Conservation (phyloP, 2,797 vertebrate species). For the Nasua narica region DNA sequence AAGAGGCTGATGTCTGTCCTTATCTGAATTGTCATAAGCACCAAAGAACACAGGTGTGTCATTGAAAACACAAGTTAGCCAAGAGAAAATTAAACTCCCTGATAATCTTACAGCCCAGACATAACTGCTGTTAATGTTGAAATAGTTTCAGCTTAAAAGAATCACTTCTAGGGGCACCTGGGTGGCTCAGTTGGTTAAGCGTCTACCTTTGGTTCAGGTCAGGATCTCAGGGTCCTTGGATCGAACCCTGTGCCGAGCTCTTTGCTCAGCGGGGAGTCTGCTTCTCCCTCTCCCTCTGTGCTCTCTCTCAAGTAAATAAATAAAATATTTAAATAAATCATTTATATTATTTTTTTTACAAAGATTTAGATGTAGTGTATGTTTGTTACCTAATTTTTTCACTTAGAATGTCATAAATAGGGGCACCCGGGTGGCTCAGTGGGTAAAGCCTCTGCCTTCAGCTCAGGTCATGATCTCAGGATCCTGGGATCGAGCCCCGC, state of each 20-base stretch:
- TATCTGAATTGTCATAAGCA: not conserved
- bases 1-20: not conserved
- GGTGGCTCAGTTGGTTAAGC: too few relatives aligned
- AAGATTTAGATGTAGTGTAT: not conserved
- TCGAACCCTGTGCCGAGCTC: too few relatives aligned
- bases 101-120: not conserved
- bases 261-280: too few relatives aligned
- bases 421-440: too few relatives aligned
- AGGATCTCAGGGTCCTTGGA: too few relatives aligned
- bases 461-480: too few relatives aligned
- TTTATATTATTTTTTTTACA: not conserved
- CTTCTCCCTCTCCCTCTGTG: too few relatives aligned
- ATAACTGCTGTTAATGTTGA: not conserved
- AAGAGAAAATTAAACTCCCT: not conserved
- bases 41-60: not conserved
- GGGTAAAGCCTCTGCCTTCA: too few relatives aligned
- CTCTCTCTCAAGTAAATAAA: too few relatives aligned
- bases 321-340: not conserved
- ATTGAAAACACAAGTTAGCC: not conserved
- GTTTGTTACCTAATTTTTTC: not conserved
- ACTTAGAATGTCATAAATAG: not conserved
- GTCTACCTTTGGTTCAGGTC: too few relatives aligned
- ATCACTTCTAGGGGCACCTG: not conserved
- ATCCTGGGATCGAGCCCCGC: too few relatives aligned
- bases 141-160: not conserved